Percentiles rank a stretch among this genome's conserved stretches.
These are phyloP conservation scores for Anoplophora glabripennis DNA, from an alignment of 1,140 invertebrate species.

Conservation along the genomic window DNA sequence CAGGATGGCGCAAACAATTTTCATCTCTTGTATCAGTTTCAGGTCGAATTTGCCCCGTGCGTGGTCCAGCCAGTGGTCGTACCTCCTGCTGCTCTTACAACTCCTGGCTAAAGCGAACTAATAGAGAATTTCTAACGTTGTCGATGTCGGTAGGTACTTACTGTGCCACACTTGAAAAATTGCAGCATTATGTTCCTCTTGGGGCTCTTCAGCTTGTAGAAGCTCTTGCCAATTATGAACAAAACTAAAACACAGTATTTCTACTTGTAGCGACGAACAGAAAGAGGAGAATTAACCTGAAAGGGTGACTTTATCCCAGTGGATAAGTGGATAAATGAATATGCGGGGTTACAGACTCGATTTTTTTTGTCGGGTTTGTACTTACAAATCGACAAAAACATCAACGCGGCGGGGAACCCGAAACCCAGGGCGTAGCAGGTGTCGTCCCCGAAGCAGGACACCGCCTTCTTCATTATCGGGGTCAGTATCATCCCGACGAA, in stretches of 20 bases:
- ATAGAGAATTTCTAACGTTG: conserved; percentile 12
- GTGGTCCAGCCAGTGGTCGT: conserved; percentile 66
- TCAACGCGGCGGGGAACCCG: conserved; percentile 69
- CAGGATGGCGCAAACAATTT: conserved; percentile 47
- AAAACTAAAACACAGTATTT: conserved; percentile 63
- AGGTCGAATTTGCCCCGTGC: conserved; percentile 59
- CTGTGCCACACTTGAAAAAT: conserved; percentile 62
- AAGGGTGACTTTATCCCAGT: too few relatives aligned
- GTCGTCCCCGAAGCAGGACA: conserved; percentile 70
- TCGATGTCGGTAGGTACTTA: conserved; percentile 50
- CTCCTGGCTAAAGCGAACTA: conserved; percentile 34
- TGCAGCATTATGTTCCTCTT: conserved; percentile 67
- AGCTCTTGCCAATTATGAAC: conserved; percentile 65
- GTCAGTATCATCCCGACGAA: conserved; percentile 72
- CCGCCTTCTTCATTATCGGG: conserved; percentile 66
- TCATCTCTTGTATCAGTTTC: conserved; percentile 60
- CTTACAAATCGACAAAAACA: conserved; percentile 63
- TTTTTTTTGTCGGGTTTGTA: conserved; percentile 5
- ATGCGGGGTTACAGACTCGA: background rate
- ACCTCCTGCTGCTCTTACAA: conserved; percentile 18
- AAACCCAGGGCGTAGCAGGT: conserved; percentile 77
- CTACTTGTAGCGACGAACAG: too few relatives aligned
- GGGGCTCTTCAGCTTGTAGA: conserved; percentile 66
- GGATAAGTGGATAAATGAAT: too few relatives aligned
- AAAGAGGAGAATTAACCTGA: too few relatives aligned